Conservation (phyloP, 2,113 vertebrate species). For the Microcebus jonahi region DNA sequence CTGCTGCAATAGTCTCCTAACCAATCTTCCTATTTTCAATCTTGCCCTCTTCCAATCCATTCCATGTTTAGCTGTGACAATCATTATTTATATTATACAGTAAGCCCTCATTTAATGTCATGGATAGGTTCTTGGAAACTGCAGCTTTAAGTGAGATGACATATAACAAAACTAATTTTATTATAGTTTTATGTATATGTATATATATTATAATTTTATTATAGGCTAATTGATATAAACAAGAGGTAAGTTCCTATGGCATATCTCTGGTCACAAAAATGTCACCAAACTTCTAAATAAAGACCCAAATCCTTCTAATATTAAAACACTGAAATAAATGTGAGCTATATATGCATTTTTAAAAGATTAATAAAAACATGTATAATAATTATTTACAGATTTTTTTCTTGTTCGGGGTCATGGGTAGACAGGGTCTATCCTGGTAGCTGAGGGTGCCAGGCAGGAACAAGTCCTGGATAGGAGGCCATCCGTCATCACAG, state of each 20-base stretch:
- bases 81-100: neutral
- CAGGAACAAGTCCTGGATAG: neutral
- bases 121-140: neutral
- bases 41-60: neutral
- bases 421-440: neutral
- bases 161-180: neutral
- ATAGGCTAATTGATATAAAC: neutral
- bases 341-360: neutral
- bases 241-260: neutral
- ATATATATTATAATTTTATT: neutral
- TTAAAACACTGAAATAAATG: neutral
- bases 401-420: neutral
- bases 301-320: neutral
- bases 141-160: neutral
- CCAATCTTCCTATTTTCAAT: neutral
- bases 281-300: neutral
- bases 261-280: neutral
- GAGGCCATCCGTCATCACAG: neutral
- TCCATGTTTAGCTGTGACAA: neutral
- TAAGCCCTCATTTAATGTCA: neutral
- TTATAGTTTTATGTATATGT: neutral
- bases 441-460: neutral
- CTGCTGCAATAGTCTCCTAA: neutral
- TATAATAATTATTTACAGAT: neutral
- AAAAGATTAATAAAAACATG: neutral